Percentiles rank a stretch among this genome's conserved stretches.
Conservation (phyloP, 2,888 invertebrate species). For the Epinotia bilunana region DNA sequence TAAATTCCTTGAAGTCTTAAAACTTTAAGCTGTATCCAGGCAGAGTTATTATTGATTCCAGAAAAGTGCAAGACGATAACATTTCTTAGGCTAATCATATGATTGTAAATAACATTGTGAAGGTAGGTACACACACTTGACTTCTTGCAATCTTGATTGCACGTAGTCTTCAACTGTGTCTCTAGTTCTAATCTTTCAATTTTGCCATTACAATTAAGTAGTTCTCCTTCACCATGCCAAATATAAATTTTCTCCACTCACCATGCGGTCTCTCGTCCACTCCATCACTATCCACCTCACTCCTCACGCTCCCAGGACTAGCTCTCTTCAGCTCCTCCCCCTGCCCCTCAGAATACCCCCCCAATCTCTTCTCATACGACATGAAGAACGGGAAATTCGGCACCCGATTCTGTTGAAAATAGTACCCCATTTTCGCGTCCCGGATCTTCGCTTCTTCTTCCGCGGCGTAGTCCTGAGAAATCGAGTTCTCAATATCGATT, state of each 20-base stretch:
- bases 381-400: conserved; percentile 80
- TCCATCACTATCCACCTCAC: conserved; percentile 79
- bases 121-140: no score
- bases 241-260: conserved; percentile 53
- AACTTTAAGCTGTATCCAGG: no score
- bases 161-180: no score
- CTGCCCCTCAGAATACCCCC: conserved; percentile 59
- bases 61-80: no score
- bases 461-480: conserved; percentile 69
- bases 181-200: no score
- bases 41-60: no score
- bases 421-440: conserved; percentile 75
- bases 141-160: no score
- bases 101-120: no score
- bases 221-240: no score
- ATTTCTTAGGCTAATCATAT: no score
- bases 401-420: conserved; percentile 75
- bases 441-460: conserved; percentile 74
- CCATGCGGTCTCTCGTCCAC: conserved; percentile 77
- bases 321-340: conserved; percentile 75
- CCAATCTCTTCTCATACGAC: conserved; percentile 75
- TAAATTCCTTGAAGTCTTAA: no score
- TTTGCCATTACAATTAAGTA: no score
- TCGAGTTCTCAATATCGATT: conserved; percentile 78
- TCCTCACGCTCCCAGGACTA: conserved; percentile 76